Percentiles rank a stretch among this genome's conserved stretches.
Conservation (phyloP, 2,113 vertebrate genomes). For the Regulus satrapa region DNA sequence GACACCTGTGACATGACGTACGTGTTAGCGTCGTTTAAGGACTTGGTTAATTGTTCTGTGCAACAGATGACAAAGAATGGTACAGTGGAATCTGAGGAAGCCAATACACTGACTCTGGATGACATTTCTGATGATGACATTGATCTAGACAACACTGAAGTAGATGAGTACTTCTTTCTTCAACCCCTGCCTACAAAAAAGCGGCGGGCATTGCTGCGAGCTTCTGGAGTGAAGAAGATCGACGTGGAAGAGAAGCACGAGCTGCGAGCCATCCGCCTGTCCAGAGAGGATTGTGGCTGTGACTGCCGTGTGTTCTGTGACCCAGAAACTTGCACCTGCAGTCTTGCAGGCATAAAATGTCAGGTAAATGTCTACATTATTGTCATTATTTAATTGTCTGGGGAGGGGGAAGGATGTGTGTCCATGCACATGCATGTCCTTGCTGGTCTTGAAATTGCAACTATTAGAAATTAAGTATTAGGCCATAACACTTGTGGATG, state of each 20-base stretch:
- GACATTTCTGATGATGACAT: conserved; percentile 98
- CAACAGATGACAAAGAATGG: conserved; percentile 94
- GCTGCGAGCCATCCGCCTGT: conserved; percentile 91
- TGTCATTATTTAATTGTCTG: not conserved
- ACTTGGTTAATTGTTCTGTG: not conserved
- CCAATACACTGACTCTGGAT: conserved; percentile 88
- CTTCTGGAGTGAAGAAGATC: conserved; percentile 96
- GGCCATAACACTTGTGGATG: not conserved
- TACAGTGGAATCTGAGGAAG: conserved; percentile 93
- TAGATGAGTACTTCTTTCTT: conserved; percentile 97
- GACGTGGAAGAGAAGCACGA: conserved; percentile 97
- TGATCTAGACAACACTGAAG: conserved; percentile 97
- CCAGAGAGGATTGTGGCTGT: conserved; percentile 95
- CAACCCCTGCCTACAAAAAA: conserved; percentile 97
- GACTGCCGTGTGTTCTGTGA: conserved; percentile 96
- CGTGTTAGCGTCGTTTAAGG: not conserved
- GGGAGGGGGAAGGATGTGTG: too few species aligned
- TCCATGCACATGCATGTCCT: fast-evolving
- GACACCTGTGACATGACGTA: fast-evolving
- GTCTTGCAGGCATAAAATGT: conserved; percentile 96
- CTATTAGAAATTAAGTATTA: not conserved
- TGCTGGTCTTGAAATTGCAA: not conserved
- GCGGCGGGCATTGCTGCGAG: conserved; percentile 86
- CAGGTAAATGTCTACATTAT: conserved; percentile 78
- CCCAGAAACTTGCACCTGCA: conserved; percentile 96